These are phyloP conservation scores for Procavia capensis DNA, from an alignment of 2,113 vertebrate species.

Conservation along the genomic window DNA sequence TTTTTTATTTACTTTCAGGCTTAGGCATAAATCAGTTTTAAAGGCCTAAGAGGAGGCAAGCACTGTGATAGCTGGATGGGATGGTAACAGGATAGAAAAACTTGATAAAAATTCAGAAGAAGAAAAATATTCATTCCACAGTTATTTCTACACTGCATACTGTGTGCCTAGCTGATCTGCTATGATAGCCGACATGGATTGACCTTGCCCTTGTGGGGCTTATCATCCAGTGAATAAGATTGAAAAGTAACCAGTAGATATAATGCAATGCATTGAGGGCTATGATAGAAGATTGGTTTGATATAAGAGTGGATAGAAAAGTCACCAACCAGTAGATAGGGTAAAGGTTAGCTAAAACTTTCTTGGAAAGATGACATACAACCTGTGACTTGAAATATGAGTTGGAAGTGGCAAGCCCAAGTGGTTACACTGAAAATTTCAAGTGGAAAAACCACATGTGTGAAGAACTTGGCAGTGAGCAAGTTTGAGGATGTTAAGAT, in stretches of 20 bases:
- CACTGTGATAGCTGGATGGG: background rate
- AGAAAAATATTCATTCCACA: background rate
- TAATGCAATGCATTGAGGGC: background rate
- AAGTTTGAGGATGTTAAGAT: background rate
- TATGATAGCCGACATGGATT: background rate
- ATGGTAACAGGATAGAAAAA: background rate
- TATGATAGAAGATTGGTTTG: background rate
- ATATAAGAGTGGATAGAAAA: background rate
- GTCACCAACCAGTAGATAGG: background rate
- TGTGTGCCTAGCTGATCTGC: background rate
- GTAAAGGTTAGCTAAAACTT: background rate
- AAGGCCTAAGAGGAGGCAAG: background rate
- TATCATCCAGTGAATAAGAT: background rate
- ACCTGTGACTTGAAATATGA: background rate
- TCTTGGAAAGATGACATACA: background rate
- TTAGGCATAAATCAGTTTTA: constrained; percentile 24
- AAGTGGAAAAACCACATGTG: background rate
- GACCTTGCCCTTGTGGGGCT: background rate
- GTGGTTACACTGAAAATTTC: background rate
- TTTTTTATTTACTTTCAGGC: background rate
- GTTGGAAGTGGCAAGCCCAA: background rate
- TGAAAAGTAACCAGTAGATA: background rate
- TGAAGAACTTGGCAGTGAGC: background rate
- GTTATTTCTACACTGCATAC: background rate
- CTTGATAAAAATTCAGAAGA: background rate